Conservation (phyloP, 2,797 vertebrate species). For the Antennarius maculatus region DNA sequence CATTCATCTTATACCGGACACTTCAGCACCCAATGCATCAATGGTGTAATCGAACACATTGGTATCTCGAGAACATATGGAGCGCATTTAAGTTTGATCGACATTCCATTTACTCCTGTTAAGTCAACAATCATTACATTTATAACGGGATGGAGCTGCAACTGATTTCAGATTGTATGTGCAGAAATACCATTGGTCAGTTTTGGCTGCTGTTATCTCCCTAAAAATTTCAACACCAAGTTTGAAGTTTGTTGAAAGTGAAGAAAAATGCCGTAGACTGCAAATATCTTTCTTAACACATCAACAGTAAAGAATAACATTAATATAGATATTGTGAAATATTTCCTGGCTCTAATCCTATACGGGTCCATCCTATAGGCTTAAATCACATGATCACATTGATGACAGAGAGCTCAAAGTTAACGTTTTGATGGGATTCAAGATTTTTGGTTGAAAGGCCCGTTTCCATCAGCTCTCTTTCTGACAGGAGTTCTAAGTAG, state of each 20-base stretch:
- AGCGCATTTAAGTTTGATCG: too few relatives aligned
- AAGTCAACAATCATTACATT: too few relatives aligned
- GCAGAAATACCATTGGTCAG: too few relatives aligned
- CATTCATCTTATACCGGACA: not conserved
- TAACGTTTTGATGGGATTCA: conserved; percentile 28
- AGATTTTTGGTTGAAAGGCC: conserved; percentile 33
- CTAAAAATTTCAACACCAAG: too few relatives aligned
- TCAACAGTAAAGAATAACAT: not conserved
- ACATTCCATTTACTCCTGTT: too few relatives aligned
- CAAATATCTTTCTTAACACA: not conserved
- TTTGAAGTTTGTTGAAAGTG: not conserved
- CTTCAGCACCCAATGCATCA: not conserved
- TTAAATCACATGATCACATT: conserved; percentile 19
- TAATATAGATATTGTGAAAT: conserved; percentile 20
- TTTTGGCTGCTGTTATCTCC: too few relatives aligned
- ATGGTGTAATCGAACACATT: too few relatives aligned
- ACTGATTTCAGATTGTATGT: too few relatives aligned
- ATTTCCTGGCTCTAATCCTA: conserved; percentile 39
- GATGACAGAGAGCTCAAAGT: conserved; percentile 32
- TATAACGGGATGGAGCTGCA: too few relatives aligned
- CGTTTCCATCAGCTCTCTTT: conserved; percentile 42
- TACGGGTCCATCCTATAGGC: conserved; percentile 23
- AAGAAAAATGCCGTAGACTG: not conserved
- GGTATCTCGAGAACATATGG: too few relatives aligned
- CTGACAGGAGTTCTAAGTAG: conserved; percentile 46